A percentile compares a stretch with the other conserved stretches of the same genome.
Conservation (phyloP, 2,113 vertebrate species). For the Pedetes capensis region DNA sequence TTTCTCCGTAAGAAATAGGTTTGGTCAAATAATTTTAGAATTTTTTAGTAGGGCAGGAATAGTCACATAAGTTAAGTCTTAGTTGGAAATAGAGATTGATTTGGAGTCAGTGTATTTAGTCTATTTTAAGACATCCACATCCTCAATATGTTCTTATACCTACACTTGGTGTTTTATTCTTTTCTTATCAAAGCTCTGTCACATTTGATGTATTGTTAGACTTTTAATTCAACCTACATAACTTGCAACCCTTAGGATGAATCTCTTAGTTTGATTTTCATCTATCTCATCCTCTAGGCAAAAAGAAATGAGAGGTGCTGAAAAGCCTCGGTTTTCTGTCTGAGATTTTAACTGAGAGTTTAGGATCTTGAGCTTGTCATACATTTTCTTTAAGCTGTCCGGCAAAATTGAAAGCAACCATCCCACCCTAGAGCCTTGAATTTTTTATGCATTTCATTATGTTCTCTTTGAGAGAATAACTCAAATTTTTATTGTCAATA, state of each 20-base stretch:
- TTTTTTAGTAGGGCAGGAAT: neutral
- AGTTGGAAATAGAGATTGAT: neutral
- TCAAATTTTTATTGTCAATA: neutral
- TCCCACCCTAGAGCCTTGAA: neutral
- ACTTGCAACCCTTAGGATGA: conserved; percentile 42
- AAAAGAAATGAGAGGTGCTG: conserved; percentile 42
- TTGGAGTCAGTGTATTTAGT: neutral
- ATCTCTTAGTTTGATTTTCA: conserved; percentile 50
- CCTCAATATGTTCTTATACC: neutral
- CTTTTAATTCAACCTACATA: conserved; percentile 57
- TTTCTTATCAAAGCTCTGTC: conserved; percentile 46
- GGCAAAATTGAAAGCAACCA: conserved; percentile 36
- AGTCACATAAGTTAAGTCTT: neutral
- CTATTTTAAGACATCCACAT: conserved; percentile 38
- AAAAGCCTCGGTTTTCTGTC: conserved; percentile 42
- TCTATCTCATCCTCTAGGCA: conserved; percentile 45
- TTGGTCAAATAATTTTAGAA: conserved; percentile 25
- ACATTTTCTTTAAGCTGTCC: conserved; percentile 34
- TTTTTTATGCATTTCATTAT: neutral
- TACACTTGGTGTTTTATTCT: conserved; percentile 33
- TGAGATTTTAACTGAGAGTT: conserved; percentile 44
- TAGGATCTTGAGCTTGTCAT: conserved; percentile 3
- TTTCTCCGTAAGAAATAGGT: neutral
- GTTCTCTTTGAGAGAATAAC: neutral
- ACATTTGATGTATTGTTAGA: conserved; percentile 53